phyloP scores from a whole-genome alignment of 2,888 invertebrate species.

The Cantharis flavilabris region DNA sequence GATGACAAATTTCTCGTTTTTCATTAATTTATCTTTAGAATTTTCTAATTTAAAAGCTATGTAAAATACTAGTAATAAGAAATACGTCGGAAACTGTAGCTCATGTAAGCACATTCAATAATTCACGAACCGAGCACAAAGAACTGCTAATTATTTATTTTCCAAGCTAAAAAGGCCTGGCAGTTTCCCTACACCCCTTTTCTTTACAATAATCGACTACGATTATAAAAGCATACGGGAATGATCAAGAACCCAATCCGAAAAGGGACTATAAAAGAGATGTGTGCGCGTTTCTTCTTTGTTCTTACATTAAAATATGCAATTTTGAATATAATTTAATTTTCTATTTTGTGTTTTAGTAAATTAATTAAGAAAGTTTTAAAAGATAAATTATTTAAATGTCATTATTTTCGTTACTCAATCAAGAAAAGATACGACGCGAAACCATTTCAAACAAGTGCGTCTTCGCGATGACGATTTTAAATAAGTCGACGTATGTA shows the following conservation, averaged over 20 bases:
- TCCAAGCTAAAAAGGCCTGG: conserved; percentile 37
- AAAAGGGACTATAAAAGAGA: conserved; percentile 2
- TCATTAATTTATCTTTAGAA: conserved; percentile 4
- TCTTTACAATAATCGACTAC: conserved; percentile 25
- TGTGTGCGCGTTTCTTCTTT: not conserved
- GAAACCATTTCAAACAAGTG: conserved; percentile 18
- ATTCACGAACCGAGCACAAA: conserved; percentile 36
- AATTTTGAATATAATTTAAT: conserved; percentile 3
- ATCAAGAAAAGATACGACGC: conserved; percentile 14
- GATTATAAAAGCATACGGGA: conserved; percentile 28
- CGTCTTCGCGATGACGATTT: conserved; percentile 26
- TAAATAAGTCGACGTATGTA: conserved; percentile 28
- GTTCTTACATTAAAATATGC: not conserved
- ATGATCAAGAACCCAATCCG: conserved; percentile 11
- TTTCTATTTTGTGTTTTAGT: not conserved
- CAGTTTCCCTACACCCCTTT: conserved; percentile 27
- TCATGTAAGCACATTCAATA: conserved; percentile 36
- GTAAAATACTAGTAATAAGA: conserved; percentile 28
- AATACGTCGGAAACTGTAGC: conserved; percentile 27
- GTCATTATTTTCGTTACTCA: conserved; percentile 18
- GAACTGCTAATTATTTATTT: conserved; percentile 42
- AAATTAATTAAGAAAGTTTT: conserved; percentile 5
- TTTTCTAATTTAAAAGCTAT: conserved; percentile 31
- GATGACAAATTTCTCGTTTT: not conserved
- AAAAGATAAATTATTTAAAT: conserved; percentile 10